These are phyloP conservation scores for Pseudonaja textilis DNA, from an alignment of 2,113 vertebrate species.

Conservation along the genomic window DNA sequence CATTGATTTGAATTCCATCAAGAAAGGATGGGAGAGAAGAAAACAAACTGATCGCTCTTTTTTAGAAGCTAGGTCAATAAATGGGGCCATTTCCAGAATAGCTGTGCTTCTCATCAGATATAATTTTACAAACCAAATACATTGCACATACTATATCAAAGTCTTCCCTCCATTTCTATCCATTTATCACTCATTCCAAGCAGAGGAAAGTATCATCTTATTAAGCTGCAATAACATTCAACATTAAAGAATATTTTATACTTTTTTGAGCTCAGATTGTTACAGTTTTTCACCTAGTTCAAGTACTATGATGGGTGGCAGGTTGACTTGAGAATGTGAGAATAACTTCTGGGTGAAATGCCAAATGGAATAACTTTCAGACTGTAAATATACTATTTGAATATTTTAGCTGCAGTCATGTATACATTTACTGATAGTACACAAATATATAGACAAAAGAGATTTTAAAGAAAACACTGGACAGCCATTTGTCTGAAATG, in stretches of 20 bases:
- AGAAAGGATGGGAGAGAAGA: neutral
- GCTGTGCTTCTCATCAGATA: neutral
- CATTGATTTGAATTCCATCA: neutral
- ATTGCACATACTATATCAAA: neutral
- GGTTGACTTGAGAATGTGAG: neutral
- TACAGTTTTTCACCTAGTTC: neutral
- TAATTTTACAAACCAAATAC: neutral
- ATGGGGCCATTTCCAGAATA: neutral
- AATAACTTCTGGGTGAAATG: neutral
- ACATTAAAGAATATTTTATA: no score
- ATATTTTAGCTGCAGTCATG: neutral
- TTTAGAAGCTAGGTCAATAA: neutral
- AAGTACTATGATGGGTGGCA: neutral
- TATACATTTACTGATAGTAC: neutral
- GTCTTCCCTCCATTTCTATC: neutral
- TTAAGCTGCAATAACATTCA: neutral
- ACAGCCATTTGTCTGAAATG: neutral
- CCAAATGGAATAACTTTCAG: neutral
- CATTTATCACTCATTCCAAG: neutral
- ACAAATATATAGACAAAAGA: neutral
- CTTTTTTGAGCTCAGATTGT: neutral
- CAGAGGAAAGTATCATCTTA: neutral
- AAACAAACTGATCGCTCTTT: neutral
- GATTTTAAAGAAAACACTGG: neutral
- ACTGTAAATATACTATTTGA: neutral